phyloP scores from a whole-genome alignment of 2,888 invertebrate species.

The Chelonus formosanus region DNA sequence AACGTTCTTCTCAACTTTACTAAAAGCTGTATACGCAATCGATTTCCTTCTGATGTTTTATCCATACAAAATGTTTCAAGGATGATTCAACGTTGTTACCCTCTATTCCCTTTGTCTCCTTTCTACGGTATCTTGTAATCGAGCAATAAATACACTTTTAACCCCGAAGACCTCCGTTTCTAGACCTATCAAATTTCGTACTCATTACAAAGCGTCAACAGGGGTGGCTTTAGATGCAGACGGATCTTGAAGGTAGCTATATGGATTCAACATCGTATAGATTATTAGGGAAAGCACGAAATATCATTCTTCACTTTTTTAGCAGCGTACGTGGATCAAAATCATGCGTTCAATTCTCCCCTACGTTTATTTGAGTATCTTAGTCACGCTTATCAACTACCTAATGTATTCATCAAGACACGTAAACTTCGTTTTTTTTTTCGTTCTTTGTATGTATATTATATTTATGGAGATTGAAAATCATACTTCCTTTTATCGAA shows the following conservation, averaged over 20 bases:
- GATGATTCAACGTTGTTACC: slow-evolving; percentile 29
- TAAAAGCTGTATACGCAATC: slow-evolving; percentile 8
- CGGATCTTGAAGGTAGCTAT: neutral
- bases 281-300: slow-evolving; percentile 1
- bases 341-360: slow-evolving; percentile 16
- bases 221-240: neutral
- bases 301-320: slow-evolving; percentile 16
- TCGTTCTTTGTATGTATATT: neutral
- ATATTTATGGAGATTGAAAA: neutral
- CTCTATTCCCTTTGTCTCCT: slow-evolving; percentile 6
- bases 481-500: no score
- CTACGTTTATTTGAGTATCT: slow-evolving; percentile 19
- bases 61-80: slow-evolving; percentile 22
- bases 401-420: slow-evolving; percentile 9
- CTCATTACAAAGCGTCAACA: slow-evolving; percentile 18
- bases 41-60: slow-evolving; percentile 12
- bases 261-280: no score
- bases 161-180: slow-evolving; percentile 15
- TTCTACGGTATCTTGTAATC: slow-evolving; percentile 26
- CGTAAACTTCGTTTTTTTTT: slow-evolving; percentile 1
- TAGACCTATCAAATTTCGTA: slow-evolving; percentile 31
- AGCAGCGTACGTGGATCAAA: slow-evolving; percentile 21
- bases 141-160: slow-evolving; percentile 29
- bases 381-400: slow-evolving; percentile 31
- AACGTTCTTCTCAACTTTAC: no score